Evolutionary conservation across 2,797 vertebrate genomes (phyloP).

Genomic region (Acipenser transmontanus): DNA sequence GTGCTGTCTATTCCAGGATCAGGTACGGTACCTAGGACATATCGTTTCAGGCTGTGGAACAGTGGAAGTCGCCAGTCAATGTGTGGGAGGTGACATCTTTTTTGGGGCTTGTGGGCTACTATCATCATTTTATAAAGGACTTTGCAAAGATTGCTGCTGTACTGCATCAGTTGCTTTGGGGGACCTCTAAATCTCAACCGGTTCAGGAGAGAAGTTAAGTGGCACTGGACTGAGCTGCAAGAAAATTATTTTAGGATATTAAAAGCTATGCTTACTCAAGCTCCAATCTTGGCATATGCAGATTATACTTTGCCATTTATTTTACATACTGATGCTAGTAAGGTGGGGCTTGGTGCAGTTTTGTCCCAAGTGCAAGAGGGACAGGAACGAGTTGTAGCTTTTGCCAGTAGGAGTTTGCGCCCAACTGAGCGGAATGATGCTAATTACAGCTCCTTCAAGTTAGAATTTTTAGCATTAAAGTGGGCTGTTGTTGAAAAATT

Average conservation of each 20-base stretch:
- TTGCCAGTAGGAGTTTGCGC: background rate
- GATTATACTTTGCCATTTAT: background rate
- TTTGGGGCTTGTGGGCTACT: too few relatives aligned
- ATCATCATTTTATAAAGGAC: too few relatives aligned
- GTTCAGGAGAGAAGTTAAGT: too few relatives aligned
- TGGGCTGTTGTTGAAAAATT: conserved; percentile 6
- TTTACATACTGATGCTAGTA: background rate
- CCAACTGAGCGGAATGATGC: background rate
- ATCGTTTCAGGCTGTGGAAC: background rate
- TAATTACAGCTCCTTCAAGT: conserved; percentile 2
- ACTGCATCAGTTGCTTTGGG: too few relatives aligned
- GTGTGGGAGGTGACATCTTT: too few relatives aligned
- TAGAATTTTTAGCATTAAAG: conserved; percentile 9
- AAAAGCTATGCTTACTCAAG: background rate
- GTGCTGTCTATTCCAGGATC: background rate
- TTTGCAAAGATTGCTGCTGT: too few relatives aligned
- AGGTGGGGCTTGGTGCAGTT: background rate
- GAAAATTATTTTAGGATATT: background rate
- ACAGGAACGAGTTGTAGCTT: background rate
- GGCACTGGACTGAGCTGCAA: background rate
- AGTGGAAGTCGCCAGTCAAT: too few relatives aligned
- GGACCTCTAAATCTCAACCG: too few relatives aligned
- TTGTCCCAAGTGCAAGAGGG: background rate
- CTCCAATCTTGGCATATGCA: conserved; percentile 5
- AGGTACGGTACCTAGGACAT: conserved; percentile 1